Percentiles rank a stretch among this genome's conserved stretches.
These are phyloP conservation scores for Coremacera marginata DNA, from an alignment of 2,888 invertebrate species.

Conservation along the genomic window DNA sequence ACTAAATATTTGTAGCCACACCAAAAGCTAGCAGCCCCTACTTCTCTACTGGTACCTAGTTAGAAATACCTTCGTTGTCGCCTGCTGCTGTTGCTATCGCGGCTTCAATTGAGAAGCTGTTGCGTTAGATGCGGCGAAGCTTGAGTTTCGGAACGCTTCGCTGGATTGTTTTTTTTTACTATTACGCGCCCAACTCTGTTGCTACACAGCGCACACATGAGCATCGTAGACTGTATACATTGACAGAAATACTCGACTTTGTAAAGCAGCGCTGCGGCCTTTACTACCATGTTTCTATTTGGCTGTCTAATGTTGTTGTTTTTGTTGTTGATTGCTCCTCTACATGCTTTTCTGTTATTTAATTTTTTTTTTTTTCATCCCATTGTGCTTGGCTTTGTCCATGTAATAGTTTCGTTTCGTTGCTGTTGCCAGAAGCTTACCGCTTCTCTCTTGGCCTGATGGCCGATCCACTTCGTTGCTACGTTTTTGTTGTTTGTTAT, in stretches of 20 bases:
- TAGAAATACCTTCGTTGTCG: neutral
- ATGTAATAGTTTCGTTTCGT: slow-evolving; percentile 31
- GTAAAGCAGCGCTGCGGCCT: slow-evolving; percentile 2
- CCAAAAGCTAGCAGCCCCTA: neutral
- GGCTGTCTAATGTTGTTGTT: slow-evolving; percentile 18
- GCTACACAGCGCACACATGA: slow-evolving; percentile 1
- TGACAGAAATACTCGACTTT: neutral
- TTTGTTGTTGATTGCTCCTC: neutral
- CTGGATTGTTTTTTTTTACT: slow-evolving; percentile 17
- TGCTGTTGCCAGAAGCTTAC: slow-evolving; percentile 10
- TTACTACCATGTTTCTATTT: slow-evolving; percentile 22
- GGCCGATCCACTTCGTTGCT: slow-evolving; percentile 11
- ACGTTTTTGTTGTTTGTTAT: neutral
- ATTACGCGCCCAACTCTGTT: neutral
- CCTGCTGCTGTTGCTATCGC: slow-evolving; percentile 20
- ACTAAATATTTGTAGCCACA: slow-evolving; percentile 6
- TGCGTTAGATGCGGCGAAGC: slow-evolving; percentile 16
- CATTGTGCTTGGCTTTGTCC: slow-evolving; percentile 25
- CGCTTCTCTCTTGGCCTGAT: neutral
- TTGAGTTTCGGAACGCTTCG: slow-evolving; percentile 32
- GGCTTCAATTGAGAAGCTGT: neutral
- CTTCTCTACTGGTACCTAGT: neutral
- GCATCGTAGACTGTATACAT: neutral
- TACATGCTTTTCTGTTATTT: slow-evolving; percentile 8
- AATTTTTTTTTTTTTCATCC: slow-evolving; percentile 15